Base-by-base conservation (phyloP, 2,113 vertebrate genomes). In the Alligator mississippiensis region DNA sequence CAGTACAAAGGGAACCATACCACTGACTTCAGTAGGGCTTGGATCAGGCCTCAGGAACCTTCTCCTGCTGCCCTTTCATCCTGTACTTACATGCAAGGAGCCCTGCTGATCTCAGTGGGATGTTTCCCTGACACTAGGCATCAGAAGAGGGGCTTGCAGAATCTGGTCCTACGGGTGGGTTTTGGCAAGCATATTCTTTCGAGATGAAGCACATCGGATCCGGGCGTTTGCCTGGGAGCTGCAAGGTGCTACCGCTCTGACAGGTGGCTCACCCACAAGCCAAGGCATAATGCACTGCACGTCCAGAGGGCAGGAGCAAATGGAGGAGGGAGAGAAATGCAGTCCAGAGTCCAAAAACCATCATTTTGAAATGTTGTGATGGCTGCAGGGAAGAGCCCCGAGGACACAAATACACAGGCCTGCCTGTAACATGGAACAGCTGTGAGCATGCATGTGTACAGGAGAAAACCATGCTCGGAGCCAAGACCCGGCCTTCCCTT, bases 271-370 rank as follows among this genome's bases (percentile, higher is more conserved):
- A 11, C 14, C 21, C 19, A 24, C 70, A 74, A 47, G 0, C 2
- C 0, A 2, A 13, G 47, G 47, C 24, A 34, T 3, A 59, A 81
- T 30, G 27, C 0, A 2, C 5, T 3, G 5, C 55, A 25, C 14
- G 13, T 11, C 76, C 54, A 34, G 22, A 0, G 10, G 85, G 66
- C 9, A 22, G 70, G 34, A 24, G 17, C 58, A n/a, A n/a, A 55
- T 79, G 76, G 18, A 16, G 47, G 79, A 1, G 0, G 11, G 28
- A 55, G 25, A 30, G 2, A 61, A 74, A 25, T 80, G 59, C n/a
- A 76, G 55, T 28, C 82, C 72, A 30, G 28, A n/a, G 27, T 4
- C 89, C 61, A 55, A 38, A 77, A 90, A 90, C 81, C 76, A 81
- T 64, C 30, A 76, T 76, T 90, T 59, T 47, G 17, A 77, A 81